Percentiles rank a stretch among this genome's conserved stretches.
Evolutionary conservation across 2,113 vertebrate genomes (phyloP).

Genomic region (Aspiorhynchus laticeps): DNA sequence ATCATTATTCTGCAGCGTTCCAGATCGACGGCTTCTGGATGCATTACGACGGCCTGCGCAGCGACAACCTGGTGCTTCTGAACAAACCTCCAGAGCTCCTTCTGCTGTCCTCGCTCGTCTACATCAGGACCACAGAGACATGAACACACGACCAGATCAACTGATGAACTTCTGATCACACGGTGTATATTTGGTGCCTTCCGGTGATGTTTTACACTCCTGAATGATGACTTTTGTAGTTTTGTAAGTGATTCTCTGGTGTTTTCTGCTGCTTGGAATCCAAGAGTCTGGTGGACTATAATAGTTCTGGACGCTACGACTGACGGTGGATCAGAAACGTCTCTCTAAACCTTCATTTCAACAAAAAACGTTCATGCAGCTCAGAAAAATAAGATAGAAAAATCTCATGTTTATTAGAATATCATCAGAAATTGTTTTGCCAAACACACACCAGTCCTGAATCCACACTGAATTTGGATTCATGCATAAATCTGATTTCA

Average conservation of each 20-base stretch:
- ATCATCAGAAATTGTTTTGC: not conserved
- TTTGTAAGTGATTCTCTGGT: conserved; percentile 51
- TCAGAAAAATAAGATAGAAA: not conserved
- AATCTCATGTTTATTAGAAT: not conserved
- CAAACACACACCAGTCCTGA: not conserved
- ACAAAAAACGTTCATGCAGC: not conserved
- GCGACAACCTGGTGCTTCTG: conserved; percentile 84
- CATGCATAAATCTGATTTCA: not conserved
- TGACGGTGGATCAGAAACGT: not conserved
- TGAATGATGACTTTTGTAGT: conserved; percentile 15
- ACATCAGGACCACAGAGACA: conserved; percentile 81
- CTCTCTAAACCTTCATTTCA: not conserved
- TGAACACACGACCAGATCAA: conserved; percentile 55
- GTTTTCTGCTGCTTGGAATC: conserved; percentile 76
- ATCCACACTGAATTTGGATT: not conserved
- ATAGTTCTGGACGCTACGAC: conserved; percentile 70
- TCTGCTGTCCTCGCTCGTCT: conserved; percentile 70
- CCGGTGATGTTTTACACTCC: conserved; percentile 24
- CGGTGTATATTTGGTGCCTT: not conserved
- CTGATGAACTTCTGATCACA: too few relatives aligned
- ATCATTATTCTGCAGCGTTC: conserved; percentile 89
- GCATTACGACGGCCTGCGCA: conserved; percentile 84
- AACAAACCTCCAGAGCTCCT: conserved; percentile 86
- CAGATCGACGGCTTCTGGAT: conserved; percentile 85
- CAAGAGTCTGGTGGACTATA: conserved; percentile 80